Percentiles rank a stretch among this genome's conserved stretches.
phyloP scores from a whole-genome alignment of 2,888 invertebrate genomes.

The Ophion obscuratus region DNA sequence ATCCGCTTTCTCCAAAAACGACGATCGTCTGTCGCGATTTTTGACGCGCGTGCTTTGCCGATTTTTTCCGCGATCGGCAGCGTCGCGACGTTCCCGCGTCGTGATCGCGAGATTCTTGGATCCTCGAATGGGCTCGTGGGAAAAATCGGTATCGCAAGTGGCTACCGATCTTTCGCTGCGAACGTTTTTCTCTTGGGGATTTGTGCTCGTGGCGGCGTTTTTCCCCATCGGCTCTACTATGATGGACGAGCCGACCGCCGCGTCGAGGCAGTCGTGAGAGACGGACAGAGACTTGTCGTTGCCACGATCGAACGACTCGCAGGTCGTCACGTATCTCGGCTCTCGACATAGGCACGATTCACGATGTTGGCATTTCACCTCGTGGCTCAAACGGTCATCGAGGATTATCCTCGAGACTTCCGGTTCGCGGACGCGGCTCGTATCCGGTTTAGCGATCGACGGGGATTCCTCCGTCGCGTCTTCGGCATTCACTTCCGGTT shows the following conservation, averaged over 20 bases:
- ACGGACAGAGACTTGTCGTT: conserved; percentile 64
- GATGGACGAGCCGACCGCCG: conserved; percentile 64
- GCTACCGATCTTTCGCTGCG: conserved; percentile 22
- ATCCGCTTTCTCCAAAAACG: background rate
- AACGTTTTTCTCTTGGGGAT: background rate
- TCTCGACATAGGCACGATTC: conserved; percentile 35
- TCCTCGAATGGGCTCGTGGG: background rate
- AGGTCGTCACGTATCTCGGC: conserved; percentile 49
- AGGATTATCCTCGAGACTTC: conserved; percentile 24
- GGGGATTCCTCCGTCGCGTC: conserved; percentile 38
- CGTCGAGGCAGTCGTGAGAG: conserved; percentile 56
- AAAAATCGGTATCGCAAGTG: conserved; percentile 14
- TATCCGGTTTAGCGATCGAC: background rate
- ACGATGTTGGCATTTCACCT: conserved; percentile 54
- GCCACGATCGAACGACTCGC: conserved; percentile 47
- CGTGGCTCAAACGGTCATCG: conserved; percentile 65
- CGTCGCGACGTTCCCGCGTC: conserved; percentile 6
- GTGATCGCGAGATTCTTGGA: background rate
- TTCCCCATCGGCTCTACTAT: conserved; percentile 37
- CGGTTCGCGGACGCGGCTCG: conserved; percentile 9
- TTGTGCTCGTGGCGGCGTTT: conserved; percentile 10
- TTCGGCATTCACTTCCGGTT: conserved; percentile 46
- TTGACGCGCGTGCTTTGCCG: background rate
- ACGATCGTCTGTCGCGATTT: conserved; percentile 9
- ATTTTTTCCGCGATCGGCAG: background rate